Conservation (phyloP, 2,888 invertebrate species). For the Pammene fasciana region DNA sequence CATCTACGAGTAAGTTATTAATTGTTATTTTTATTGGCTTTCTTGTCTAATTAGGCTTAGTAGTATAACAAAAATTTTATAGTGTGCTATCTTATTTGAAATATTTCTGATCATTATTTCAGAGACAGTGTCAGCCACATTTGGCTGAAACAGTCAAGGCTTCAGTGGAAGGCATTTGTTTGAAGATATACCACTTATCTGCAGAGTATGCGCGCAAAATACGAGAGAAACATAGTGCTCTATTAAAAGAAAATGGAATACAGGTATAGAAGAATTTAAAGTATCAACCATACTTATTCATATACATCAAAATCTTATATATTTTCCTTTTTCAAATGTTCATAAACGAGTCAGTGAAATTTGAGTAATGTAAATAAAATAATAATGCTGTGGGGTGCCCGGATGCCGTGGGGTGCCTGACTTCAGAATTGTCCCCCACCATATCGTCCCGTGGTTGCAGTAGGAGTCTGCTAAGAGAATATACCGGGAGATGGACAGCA, state of each 20-base stretch:
- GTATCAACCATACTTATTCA: not conserved
- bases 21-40: not conserved
- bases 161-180: slow-evolving; percentile 97
- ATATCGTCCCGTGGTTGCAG: too few species aligned
- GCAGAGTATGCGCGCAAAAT: slow-evolving; percentile 96
- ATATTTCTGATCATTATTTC: slow-evolving; percentile 51
- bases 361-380: too few species aligned
- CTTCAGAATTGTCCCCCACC: too few species aligned
- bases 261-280: slow-evolving; percentile 59
- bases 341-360: too few species aligned
- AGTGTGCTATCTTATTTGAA: slow-evolving; percentile 24
- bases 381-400: too few species aligned
- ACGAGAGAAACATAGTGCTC: slow-evolving; percentile 91
- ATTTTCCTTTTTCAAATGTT: too few species aligned
- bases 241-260: slow-evolving; percentile 95
- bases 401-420: too few species aligned
- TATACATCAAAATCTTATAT: not conserved
- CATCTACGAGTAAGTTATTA: slow-evolving; percentile 87
- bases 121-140: slow-evolving; percentile 97
- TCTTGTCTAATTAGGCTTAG: slow-evolving; percentile 44
- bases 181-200: slow-evolving; percentile 96
- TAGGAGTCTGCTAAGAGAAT: too few species aligned
- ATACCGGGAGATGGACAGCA: too few species aligned
- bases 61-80: not conserved
- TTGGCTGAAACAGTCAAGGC: slow-evolving; percentile 96